Evolutionary conservation across 2,113 vertebrate genomes (phyloP).

Genomic region (Labrus mixtus): DNA sequence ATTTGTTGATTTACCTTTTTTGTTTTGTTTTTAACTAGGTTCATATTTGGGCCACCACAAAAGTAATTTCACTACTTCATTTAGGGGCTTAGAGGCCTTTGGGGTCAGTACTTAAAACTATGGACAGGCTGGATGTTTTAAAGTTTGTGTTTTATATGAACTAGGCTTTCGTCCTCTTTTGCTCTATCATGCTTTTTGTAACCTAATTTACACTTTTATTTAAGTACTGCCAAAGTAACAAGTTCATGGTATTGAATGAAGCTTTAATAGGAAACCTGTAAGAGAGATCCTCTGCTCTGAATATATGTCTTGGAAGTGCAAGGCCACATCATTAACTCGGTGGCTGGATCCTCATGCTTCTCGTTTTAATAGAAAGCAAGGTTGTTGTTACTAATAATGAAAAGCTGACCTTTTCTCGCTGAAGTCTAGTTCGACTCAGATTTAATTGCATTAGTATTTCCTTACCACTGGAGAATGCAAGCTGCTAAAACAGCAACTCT

Average conservation of each 20-base stretch:
- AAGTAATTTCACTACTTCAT: no score
- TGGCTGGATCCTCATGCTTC: conserved; percentile 39
- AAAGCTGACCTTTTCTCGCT: conserved; percentile 69
- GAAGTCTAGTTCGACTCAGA: conserved; percentile 50
- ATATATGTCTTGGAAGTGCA: conserved; percentile 35
- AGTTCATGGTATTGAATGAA: conserved; percentile 9
- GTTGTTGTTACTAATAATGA: conserved; percentile 68
- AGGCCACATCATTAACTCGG: conserved; percentile 49
- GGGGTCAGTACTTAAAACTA: no score
- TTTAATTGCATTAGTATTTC: conserved; percentile 80
- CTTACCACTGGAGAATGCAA: conserved; percentile 50
- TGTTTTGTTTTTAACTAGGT: no score
- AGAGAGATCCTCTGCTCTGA: conserved; percentile 20
- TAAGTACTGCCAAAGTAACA: conserved; percentile 2
- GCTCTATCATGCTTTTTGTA: neutral
- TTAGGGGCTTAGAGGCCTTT: no score
- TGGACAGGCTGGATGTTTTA: no score
- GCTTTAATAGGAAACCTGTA: conserved; percentile 10
- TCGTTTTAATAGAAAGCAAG: conserved; percentile 45
- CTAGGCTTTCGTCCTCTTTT: conserved; percentile 6
- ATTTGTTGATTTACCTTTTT: no score
- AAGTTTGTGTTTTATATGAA: neutral
- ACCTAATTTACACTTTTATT: neutral
- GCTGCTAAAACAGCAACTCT: conserved; percentile 73
- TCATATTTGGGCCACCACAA: no score